Conservation (phyloP, 1,140 invertebrate species). For the Zelostemma sp. region DNA sequence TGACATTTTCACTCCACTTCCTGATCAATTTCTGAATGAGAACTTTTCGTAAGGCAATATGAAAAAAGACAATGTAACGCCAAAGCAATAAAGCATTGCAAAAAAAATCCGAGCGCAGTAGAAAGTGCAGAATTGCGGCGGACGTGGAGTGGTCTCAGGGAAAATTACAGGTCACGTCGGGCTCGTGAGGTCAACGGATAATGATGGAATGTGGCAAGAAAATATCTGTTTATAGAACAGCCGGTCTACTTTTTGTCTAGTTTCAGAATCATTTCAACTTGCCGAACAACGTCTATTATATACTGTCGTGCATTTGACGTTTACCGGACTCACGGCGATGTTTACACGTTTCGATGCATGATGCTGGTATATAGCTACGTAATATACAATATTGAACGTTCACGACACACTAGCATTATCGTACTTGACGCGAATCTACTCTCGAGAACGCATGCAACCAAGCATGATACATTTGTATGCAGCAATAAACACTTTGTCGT, state of each 20-base stretch:
- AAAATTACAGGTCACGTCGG: too few relatives aligned
- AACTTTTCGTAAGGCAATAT: background rate
- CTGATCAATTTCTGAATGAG: background rate
- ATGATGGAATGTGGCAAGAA: too few relatives aligned
- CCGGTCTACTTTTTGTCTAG: too few relatives aligned
- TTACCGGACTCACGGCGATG: background rate
- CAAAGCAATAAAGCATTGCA: too few relatives aligned
- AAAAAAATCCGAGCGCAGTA: too few relatives aligned
- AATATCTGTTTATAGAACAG: too few relatives aligned
- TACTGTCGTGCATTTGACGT: slow-evolving; percentile 23
- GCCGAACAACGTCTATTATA: slow-evolving; percentile 15
- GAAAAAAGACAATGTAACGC: too few relatives aligned
- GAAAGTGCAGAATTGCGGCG: too few relatives aligned
- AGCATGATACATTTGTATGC: slow-evolving; percentile 19
- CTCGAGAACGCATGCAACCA: slow-evolving; percentile 21
- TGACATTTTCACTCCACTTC: slow-evolving; percentile 5
- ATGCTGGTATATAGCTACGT: slow-evolving; percentile 17
- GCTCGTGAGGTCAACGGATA: too few relatives aligned
- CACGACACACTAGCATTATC: slow-evolving; percentile 27
- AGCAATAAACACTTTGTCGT: slow-evolving; percentile 37
- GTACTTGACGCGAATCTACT: slow-evolving; percentile 35
- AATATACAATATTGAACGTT: slow-evolving; percentile 27
- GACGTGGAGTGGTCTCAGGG: too few relatives aligned
- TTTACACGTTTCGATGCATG: background rate
- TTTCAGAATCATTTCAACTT: too few relatives aligned